Evolutionary conservation across 2,113 vertebrate genomes (phyloP).

Genomic region (Scytalopus superciliaris): DNA sequence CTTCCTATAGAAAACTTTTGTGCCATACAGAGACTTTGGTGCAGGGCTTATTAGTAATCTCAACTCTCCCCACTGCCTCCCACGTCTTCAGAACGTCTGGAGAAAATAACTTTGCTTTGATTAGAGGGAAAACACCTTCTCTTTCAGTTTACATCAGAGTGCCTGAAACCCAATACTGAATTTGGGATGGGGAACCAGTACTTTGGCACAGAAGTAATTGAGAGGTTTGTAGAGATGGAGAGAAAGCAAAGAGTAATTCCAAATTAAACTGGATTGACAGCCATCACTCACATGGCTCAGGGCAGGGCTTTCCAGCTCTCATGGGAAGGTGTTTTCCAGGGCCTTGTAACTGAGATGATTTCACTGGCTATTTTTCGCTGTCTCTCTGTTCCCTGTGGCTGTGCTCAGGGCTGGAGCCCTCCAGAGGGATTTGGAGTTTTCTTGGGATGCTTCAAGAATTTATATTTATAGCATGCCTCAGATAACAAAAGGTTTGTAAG

Average conservation of each 20-base stretch:
- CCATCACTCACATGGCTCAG: rapidly evolving
- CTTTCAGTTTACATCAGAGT: not conserved
- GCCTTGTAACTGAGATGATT: rapidly evolving
- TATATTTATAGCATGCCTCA: rapidly evolving
- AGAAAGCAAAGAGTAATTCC: not conserved
- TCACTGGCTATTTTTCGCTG: not conserved
- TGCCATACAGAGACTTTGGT: not conserved
- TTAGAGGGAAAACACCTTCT: not conserved
- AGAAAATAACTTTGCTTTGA: not conserved
- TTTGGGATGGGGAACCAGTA: not conserved
- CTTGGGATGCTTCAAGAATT: not conserved
- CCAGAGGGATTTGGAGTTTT: not conserved
- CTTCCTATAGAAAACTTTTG: not conserved
- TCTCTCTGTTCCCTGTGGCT: not conserved
- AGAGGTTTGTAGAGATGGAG: not conserved
- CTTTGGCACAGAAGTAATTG: not conserved
- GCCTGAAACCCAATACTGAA: not conserved
- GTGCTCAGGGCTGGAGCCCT: not conserved
- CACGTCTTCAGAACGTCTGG: not conserved
- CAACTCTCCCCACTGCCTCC: not conserved
- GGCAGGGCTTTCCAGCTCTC: not conserved
- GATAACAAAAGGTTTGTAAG: not conserved
- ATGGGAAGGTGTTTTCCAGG: not conserved
- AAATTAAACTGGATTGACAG: rapidly evolving
- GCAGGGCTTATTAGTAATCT: not conserved